Base-by-base conservation (phyloP, 2,888 invertebrate genomes). In the Cremastobaeus sp. region DNA sequence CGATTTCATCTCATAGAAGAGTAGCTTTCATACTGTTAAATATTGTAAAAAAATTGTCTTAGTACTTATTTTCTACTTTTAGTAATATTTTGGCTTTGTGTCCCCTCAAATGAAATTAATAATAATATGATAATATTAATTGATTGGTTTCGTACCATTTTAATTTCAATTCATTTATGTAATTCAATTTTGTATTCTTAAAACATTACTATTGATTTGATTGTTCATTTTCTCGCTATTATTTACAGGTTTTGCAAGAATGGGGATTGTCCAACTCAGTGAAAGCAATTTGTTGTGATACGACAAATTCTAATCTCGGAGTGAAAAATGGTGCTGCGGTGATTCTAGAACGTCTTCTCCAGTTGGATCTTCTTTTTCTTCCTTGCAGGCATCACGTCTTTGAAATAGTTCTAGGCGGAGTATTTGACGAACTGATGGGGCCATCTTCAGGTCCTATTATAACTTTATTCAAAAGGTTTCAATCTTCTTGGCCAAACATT, bases 311-410 rank as follows among this genome's bases (percentile, higher is more conserved):
- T 25, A 25, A 25, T 8, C 25, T 25, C 8, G 25, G 25, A 6
- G 25, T 4, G 8, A 25, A 25, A 25, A 25, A 25, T 8, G 25
- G 25, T 8, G 25, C 25, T 25, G 4, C 25, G 8, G 25, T 25
- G 25, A 25, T 25, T 25, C 8, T 37, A 12, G 11, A 37, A 37
- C 11, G 8, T 6, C 8, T 25, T 25, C 8, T 25, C 4, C 25
- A 25, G 8, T 25, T 8, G 8, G 25, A 25, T 8, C 8, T 25
- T 8, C 45, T 78, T 12, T 77, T 76, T 43, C 48, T 81, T 2
- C 64, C 79, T n/a, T 80, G 77, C 57, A 66, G 74, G 25, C 78
- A 79, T 47, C 76, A 79, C 28, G 68, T 77, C 55, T 64, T 74
- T 17, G 78, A 79, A 37, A 11, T 79, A 6, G 25, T 25, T 8